A percentile compares a stretch with the other conserved stretches of the same genome.
phyloP scores from a whole-genome alignment of 1,140 invertebrate species.

The Grapholita molesta region DNA sequence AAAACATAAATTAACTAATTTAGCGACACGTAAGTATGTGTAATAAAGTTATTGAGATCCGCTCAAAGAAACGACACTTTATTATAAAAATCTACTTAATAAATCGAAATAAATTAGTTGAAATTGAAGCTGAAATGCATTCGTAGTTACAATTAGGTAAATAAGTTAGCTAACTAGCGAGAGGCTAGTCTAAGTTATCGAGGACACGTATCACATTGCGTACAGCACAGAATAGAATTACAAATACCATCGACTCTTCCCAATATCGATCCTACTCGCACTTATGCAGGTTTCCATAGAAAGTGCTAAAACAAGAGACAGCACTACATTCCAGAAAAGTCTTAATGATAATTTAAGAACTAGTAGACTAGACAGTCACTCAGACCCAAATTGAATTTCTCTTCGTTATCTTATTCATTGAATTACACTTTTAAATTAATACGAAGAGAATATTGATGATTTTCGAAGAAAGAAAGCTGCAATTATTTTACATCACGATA shows the following conservation, averaged over 20 bases:
- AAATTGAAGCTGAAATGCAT: constrained; percentile 41
- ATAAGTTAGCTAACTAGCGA: constrained; percentile 38
- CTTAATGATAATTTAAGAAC: background rate
- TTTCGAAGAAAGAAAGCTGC: background rate
- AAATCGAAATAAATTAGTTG: constrained; percentile 21
- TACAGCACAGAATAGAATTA: constrained; percentile 20
- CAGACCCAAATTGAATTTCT: background rate
- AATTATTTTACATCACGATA: background rate
- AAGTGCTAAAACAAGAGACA: background rate
- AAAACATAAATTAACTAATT: too few species aligned
- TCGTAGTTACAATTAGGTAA: constrained; percentile 20
- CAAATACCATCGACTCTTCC: background rate
- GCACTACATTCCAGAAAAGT: background rate
- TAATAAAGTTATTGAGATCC: too few species aligned
- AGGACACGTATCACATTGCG: constrained; percentile 46
- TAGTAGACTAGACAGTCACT: background rate
- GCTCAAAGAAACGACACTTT: constrained; percentile 14
- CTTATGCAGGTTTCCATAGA: background rate
- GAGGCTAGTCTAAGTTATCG: constrained; percentile 51
- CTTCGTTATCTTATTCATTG: background rate
- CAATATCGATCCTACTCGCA: background rate
- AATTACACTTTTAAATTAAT: background rate
- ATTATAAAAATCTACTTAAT: constrained; percentile 17
- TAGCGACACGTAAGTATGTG: too few species aligned
- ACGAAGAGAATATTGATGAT: background rate